phyloP scores from a whole-genome alignment of 2,797 vertebrate genomes.

The Arrhamphus sclerolepis region DNA sequence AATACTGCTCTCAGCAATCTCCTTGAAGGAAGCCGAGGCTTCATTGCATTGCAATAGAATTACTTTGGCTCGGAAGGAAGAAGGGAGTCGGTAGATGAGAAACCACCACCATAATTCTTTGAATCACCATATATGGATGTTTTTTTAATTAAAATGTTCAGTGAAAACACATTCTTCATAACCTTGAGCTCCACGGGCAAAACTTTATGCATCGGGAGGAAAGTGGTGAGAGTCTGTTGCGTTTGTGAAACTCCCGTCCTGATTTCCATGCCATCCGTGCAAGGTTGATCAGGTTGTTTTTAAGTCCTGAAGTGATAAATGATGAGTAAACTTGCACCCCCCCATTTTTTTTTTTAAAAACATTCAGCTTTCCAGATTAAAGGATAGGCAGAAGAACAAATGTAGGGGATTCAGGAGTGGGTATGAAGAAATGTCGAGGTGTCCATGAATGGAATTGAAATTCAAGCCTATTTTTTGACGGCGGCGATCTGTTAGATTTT shows the following conservation, averaged over 20 bases:
- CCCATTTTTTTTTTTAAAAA: slow-evolving; percentile 26
- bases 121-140: slow-evolving; percentile 50
- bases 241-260: slow-evolving; percentile 44
- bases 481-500: too few species aligned
- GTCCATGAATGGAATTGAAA: too few species aligned
- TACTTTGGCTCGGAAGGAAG: slow-evolving; percentile 43
- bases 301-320: slow-evolving; percentile 46
- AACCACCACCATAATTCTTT: slow-evolving; percentile 48
- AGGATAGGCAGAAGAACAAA: not conserved
- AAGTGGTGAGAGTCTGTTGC: slow-evolving; percentile 45
- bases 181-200: slow-evolving; percentile 44
- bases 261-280: slow-evolving; percentile 38
- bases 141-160: slow-evolving; percentile 73
- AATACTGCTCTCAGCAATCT: slow-evolving; percentile 63
- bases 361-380: not conserved
- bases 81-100: slow-evolving; percentile 2
- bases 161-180: slow-evolving; percentile 68
- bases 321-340: slow-evolving; percentile 24
- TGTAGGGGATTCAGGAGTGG: not conserved
- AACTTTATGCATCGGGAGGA: slow-evolving; percentile 47
- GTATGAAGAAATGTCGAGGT: too few species aligned
- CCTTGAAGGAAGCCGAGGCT: slow-evolving; percentile 63
- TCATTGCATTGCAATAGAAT: slow-evolving; percentile 51
- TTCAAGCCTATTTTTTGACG: too few species aligned
- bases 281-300: slow-evolving; percentile 59